Percentiles rank a stretch among this genome's conserved stretches.
Conservation (phyloP, 2,888 invertebrate genomes). For the Cryptosula pallasiana region DNA sequence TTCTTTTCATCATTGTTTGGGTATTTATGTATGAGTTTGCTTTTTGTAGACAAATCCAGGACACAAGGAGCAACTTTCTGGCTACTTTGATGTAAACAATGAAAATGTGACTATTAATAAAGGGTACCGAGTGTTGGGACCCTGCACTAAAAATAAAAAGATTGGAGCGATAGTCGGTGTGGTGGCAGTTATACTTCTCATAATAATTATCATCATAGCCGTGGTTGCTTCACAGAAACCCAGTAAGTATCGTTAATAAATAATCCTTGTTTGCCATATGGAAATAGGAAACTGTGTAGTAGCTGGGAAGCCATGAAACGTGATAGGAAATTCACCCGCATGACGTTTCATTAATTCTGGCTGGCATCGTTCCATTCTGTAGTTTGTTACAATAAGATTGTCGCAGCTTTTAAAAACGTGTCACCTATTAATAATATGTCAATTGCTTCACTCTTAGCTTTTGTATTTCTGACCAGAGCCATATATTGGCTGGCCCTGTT, state of each 20-base stretch:
- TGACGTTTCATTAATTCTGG: background rate
- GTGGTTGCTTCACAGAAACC: background rate
- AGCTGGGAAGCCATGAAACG: too few species aligned
- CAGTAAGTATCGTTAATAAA: too few species aligned
- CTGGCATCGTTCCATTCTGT: background rate
- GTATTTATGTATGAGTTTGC: background rate
- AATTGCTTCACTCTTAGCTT: too few species aligned
- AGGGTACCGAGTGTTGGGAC: background rate
- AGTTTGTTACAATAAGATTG: too few species aligned
- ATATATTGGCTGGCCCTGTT: too few species aligned
- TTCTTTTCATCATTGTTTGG: too few species aligned
- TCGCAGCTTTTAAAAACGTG: too few species aligned
- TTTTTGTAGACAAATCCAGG: background rate
- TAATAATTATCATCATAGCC: background rate
- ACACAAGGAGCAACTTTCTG: background rate
- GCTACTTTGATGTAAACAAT: constrained; percentile 21
- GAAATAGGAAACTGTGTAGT: too few species aligned
- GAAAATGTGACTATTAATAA: constrained; percentile 5
- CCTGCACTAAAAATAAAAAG: constrained; percentile 12
- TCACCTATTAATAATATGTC: too few species aligned
- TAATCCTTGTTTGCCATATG: too few species aligned
- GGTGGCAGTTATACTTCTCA: background rate
- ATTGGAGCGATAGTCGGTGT: background rate
- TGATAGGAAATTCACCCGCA: background rate
- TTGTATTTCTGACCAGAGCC: too few species aligned